Evolutionary conservation across 1,140 invertebrate genomes (phyloP), one percentile per base, ranked within the genome.

Genomic region (Epicauta chinensis): DNA sequence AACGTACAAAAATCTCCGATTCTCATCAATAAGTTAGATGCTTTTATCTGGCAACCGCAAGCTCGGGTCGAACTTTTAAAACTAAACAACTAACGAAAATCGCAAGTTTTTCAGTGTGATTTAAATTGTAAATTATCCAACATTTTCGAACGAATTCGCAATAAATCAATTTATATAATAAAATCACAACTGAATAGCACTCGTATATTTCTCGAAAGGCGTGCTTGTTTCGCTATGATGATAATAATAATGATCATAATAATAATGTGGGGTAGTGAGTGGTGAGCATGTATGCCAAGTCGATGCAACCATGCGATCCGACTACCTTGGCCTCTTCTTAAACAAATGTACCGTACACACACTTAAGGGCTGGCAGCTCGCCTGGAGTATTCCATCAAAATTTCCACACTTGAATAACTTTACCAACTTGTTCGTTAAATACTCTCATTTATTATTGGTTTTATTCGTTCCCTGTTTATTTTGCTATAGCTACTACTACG

Each of bases 381-480:
- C 51, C 50, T 41, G 37, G 40, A 54, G 52, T 54, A 54, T 54
- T 54, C 48, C 52, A 54, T 50, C 51, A 49, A 46, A 54, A 58
- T 58, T 58, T 58, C 39, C 52, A 54, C 46, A 50, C 56, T 53
- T 36, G 36, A 44, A 53, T 42, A 44, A 34, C 43, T 58, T 48
- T 44, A 30, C 30, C 42, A 37, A 58, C 51, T 54, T 58, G 46
- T 23, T 54, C 38, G 51, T 53, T 58, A 46, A 58, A 58, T 51
- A 37, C 41, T 50, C 55, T 54, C 45, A 36, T 54, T 44, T 51
- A 58, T 58, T 52, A 23, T 47, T 37, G 41, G 53, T 50, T 55
- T 55, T 55, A 44, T 37, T 34, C 38, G 41, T 43, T 45, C 40
- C 45, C 35, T 51, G 46, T 55, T 37, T 51, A 35, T 40, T 51